A percentile compares a stretch with the other conserved stretches of the same genome.
phyloP scores from a whole-genome alignment of 1,140 invertebrate species.

The Panagrolaimus sp. region DNA sequence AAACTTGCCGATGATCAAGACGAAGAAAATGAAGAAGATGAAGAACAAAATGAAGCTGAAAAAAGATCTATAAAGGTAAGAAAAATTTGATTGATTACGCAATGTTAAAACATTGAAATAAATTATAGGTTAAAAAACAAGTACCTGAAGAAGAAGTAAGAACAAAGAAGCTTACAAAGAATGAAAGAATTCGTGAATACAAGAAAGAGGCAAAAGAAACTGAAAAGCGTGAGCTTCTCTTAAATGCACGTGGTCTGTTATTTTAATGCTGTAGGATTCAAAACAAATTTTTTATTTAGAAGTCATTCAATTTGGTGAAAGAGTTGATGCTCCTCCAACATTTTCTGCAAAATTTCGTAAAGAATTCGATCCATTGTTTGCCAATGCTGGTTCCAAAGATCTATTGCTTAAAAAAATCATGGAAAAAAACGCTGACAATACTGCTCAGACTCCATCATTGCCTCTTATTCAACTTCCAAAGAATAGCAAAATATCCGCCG shows the following conservation, averaged over 20 bases:
- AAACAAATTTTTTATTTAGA: slow-evolving; percentile 22
- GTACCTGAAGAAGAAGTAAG: slow-evolving; percentile 12
- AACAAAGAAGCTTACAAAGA: slow-evolving; percentile 23
- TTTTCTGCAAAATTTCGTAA: slow-evolving; percentile 17
- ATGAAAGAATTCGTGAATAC: slow-evolving; percentile 24
- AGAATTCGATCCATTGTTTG: slow-evolving; percentile 25
- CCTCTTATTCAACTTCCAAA: neutral
- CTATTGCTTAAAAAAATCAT: slow-evolving; percentile 25
- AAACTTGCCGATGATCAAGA: neutral
- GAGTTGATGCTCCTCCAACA: slow-evolving; percentile 30
- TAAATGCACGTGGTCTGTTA: slow-evolving; percentile 27
- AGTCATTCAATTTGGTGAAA: slow-evolving; percentile 33
- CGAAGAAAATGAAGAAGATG: slow-evolving; percentile 18
- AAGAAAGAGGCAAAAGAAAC: neutral
- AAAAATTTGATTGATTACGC: no score
- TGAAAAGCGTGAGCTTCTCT: slow-evolving; percentile 21
- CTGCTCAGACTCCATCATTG: neutral
- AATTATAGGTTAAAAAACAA: no score
- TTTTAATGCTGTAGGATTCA: slow-evolving; percentile 18
- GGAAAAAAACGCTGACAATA: neutral
- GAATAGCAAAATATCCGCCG: slow-evolving; percentile 4
- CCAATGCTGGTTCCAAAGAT: slow-evolving; percentile 27
- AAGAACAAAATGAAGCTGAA: slow-evolving; percentile 17
- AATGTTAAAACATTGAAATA: no score
- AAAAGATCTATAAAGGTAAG: no score